Evolutionary conservation across 2,797 vertebrate genomes (phyloP).

Genomic region (Cyprinella venusta): DNA sequence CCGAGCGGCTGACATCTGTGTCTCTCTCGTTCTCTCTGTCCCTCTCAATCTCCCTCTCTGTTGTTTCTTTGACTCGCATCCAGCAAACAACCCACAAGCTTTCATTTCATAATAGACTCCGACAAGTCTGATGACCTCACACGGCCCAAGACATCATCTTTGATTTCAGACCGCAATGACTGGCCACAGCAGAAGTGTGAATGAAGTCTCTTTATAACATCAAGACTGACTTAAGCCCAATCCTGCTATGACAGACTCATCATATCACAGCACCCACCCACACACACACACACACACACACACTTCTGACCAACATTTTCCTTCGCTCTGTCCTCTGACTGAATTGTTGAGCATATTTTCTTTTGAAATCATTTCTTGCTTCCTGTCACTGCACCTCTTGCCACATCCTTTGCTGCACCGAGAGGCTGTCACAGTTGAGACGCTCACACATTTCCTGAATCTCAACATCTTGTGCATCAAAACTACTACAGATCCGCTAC

Average conservation of each 20-base stretch:
- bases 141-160: constrained; percentile 16
- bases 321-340: background rate
- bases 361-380: constrained; percentile 56
- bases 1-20: constrained; percentile 43
- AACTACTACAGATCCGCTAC: constrained; percentile 57
- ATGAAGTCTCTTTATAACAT: background rate
- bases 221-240: background rate
- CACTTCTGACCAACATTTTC: constrained; percentile 30
- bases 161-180: constrained; percentile 48
- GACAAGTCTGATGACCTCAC: constrained; percentile 39
- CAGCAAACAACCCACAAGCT: constrained; percentile 20
- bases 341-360: constrained; percentile 59
- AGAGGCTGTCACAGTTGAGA: constrained; percentile 47
- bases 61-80: constrained; percentile 23
- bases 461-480: constrained; percentile 25
- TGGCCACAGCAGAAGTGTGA: constrained; percentile 39
- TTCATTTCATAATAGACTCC: constrained; percentile 31
- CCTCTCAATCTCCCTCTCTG: constrained; percentile 65
- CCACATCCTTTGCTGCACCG: constrained; percentile 81
- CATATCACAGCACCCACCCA: background rate
- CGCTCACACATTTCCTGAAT: constrained; percentile 70
- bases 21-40: constrained; percentile 60
- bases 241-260: constrained; percentile 5
- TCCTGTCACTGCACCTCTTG: constrained; percentile 70
- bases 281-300: too few relatives aligned